Evolutionary conservation across 1,140 invertebrate genomes (phyloP), one percentile per base, ranked within the genome.

Genomic region (Hypothenemus hampei): DNA sequence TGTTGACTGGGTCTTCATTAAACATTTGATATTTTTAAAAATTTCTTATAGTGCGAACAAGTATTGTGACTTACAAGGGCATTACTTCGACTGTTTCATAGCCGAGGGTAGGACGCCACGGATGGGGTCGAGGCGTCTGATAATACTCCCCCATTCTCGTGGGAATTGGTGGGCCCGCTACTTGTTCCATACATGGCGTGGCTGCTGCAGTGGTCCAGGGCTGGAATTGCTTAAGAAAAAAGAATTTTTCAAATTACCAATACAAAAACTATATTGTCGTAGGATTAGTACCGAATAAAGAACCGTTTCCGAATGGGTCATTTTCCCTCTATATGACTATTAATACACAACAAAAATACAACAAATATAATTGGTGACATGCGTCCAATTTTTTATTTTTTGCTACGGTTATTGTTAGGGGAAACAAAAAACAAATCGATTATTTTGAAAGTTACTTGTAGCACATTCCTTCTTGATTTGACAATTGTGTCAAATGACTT

Each of bases 81-180:
- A 76, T 80, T 1, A 83, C 76, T 73, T 86, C 82, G 10, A 85
- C 78, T 63, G 83, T 84, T 71, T 88, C 83, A 66, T 82, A 87
- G 22, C 84, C 84, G 68, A 85, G 76, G n/a, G 83, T 85, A 8
- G 85, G 83, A 47, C 84, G 73, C 86, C 87, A 89, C 7, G 85
- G 82, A 68, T 87, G 84, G 51, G 79, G 80, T 48, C 77, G 75
- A 4, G 81, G 77, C 4, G 80, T 81, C 65, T 82, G 75, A 59
- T 75, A 77, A 23, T 75, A 73, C 48, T 73, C 70, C 21, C 74
- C 77, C 15, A 77, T 67, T 26, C 77, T 70, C 1, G 71, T 47
- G 3, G 79, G 74, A 23, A 79, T 63, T 5, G 74, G 65, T 5
- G 73, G 63, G 3, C 76, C 79, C 21, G 70, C 68, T 18, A 78